Evolutionary conservation across 2,797 vertebrate species (phyloP), one percentile per base, ranked within the genome.

Genomic region (Mus caroli): DNA sequence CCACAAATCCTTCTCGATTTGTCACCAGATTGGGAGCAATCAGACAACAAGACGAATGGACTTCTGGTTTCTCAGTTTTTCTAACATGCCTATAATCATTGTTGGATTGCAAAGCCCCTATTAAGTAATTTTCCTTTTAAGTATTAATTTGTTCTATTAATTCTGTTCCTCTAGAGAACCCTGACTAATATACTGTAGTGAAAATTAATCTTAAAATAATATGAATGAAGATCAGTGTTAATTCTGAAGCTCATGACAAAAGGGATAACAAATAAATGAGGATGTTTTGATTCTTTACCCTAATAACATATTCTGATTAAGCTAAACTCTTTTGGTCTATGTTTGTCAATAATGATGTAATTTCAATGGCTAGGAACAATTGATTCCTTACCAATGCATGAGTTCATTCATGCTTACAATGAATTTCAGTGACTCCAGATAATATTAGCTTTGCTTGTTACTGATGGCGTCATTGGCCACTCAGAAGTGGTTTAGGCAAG

Each of bases 341-440:
- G 54, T 54, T 91, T 96, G 20, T 83, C 71, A 88, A 22, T 26
- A 94, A 78, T 83, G 31, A 87, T 76, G 1, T 79, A 87, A 87
- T 93, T 31, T 69, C 12, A 22, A 73, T 34, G 37, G 0, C 6
- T 67, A 82, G 40, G 24, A 62, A 37, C 64, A 82, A 92, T 92
- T 93, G 52, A 87, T 75, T 93, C 20, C 15, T 64, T 54, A 17
- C 28, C 76, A 83, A 31, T 37, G 69, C 4, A 75, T 76, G 85
- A 82, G 73, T 43, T 77, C 37, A 28, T 54, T 90, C 43, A 76
- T 75, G 40, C 89, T 87, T 75, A 83, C 34, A 52, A 60, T 78
- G 89, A 71, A 46, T 89, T 93, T 89, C 62, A 92, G 2, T 75
- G 76, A 84, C n/a, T 75, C 46, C 50, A 31, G 28, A 69, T 80